Conservation (phyloP, 2,888 invertebrate genomes). For the Spicauda simplicius region DNA sequence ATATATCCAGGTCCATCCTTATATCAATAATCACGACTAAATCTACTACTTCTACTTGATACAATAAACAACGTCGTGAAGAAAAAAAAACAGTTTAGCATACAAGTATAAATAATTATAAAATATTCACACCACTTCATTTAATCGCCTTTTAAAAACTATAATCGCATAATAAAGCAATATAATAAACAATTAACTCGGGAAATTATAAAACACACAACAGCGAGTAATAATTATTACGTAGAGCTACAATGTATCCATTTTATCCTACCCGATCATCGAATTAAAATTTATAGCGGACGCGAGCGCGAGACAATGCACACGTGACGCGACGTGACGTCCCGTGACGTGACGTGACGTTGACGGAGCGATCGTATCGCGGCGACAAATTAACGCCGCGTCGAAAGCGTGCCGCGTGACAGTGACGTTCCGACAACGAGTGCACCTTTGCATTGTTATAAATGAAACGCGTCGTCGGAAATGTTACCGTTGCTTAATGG, state of each 20-base stretch:
- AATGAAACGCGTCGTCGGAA: neutral
- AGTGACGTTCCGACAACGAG: neutral
- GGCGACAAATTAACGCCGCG: slow-evolving; percentile 52
- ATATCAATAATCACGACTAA: neutral
- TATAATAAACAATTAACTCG: too few relatives aligned
- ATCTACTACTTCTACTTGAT: too few relatives aligned
- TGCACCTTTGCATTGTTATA: neutral
- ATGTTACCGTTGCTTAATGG: neutral
- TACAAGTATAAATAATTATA: too few relatives aligned
- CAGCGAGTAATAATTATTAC: too few relatives aligned
- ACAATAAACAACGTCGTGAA: too few relatives aligned
- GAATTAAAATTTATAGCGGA: neutral
- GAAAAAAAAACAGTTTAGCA: too few relatives aligned
- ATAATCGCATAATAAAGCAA: too few relatives aligned
- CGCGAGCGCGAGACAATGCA: slow-evolving; percentile 39
- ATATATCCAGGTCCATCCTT: too few relatives aligned
- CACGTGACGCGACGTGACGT: slow-evolving; percentile 43
- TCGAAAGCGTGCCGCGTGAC: slow-evolving; percentile 33
- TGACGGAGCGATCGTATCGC: slow-evolving; percentile 52
- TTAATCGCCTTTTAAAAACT: too few relatives aligned
- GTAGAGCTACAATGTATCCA: too few relatives aligned
- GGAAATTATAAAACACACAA: too few relatives aligned
- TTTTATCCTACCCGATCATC: neutral
- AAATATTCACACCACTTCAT: too few relatives aligned
- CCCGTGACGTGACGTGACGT: slow-evolving; percentile 40